Conservation (phyloP, 2,113 vertebrate species). For the Pteruthius melanotis region DNA sequence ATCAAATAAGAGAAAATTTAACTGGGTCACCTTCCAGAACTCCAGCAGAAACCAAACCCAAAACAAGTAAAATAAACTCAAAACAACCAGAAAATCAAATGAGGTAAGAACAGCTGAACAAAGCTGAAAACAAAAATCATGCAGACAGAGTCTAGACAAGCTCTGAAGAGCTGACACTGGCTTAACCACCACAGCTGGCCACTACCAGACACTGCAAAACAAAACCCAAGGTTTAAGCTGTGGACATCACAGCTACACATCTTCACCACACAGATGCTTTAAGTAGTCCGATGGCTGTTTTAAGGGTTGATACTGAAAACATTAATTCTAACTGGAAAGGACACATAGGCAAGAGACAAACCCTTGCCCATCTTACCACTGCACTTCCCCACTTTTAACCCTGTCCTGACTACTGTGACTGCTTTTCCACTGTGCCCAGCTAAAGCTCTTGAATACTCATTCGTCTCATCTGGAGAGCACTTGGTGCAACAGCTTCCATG, state of each 20-base stretch:
- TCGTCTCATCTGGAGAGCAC: accelerated
- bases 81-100: not conserved
- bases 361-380: not conserved
- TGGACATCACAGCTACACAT: not conserved
- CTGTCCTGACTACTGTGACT: not conserved
- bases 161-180: not conserved
- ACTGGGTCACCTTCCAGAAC: not conserved
- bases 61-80: not conserved
- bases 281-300: accelerated
- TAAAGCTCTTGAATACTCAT: not conserved
- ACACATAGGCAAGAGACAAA: not conserved
- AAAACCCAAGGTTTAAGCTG: not conserved
- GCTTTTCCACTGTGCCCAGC: not conserved
- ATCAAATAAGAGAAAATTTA: not conserved
- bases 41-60: not conserved
- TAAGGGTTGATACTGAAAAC: not conserved
- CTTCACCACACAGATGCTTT: not conserved
- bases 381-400: not conserved
- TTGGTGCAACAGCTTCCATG: not conserved
- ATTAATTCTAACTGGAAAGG: not conserved
- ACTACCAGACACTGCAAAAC: not conserved
- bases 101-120: not conserved
- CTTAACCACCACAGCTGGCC: not conserved
- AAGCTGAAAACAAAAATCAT: not conserved
- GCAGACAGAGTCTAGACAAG: not conserved